Base-by-base conservation (phyloP, 2,888 invertebrate species). In the Cantharis nigra region DNA sequence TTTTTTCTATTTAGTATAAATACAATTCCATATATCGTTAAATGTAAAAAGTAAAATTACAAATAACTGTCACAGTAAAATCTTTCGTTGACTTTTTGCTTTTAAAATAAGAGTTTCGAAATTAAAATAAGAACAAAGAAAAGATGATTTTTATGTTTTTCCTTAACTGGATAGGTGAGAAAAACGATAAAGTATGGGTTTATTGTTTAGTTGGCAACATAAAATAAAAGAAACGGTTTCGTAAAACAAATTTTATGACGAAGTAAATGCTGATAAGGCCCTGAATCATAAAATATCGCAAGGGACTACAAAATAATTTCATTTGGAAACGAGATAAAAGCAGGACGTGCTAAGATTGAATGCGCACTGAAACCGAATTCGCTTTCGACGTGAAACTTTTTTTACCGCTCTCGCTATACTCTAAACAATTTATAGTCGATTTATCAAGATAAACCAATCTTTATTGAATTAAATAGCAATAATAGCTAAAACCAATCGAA, bases 381-480 rank as follows among this genome's bases (percentile, higher is more conserved):
- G 72, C 79, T 78, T 75, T 77, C 79, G 78, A 82, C 81, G 82
- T 82, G 82, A 80, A 82, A 81, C 78, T 82, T 82, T 84, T 84
- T 84, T 84, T 80, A 79, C 81, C 79, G 75, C 72, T 72, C 70
- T 80, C 82, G 81, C 84, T 84, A 83, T 84, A 85, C 85, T 84
- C 86, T 82, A 86, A 86, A 87, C 87, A 87, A 87, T 87, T 86
- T 87, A 87, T 86, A 83, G 86, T 82, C 86, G 84, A 86, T 86
- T 86, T 86, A 87, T 87, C 86, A 84, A 84, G 86, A 86, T 86
- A 86, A 86, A 85, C 85, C 84, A 84, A 83, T 84, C 84, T 85
- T 87, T 86, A 87, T 87, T 87, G 87, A 87, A 87, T 87, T 86
- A 87, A 87, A 87, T 84, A 84, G 86, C 85, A 86, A 86, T 87